phyloP scores from a whole-genome alignment of 2,113 vertebrate genomes.

The Xyrauchen texanus region DNA sequence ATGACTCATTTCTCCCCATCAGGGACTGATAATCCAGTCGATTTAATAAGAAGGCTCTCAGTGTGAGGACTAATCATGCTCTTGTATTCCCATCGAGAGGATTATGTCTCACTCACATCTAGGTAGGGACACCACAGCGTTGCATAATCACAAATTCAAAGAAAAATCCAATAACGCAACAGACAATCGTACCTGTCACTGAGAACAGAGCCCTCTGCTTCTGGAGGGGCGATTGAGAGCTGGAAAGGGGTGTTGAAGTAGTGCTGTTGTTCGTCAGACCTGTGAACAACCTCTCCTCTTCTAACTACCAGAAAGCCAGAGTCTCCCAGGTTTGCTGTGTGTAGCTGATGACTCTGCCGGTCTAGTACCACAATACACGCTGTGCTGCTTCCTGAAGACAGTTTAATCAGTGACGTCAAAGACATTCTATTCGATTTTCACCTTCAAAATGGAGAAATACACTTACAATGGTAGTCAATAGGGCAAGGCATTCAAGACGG shows the following conservation, averaged over 20 bases:
- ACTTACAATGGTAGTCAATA: no score
- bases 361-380: conserved; percentile 88
- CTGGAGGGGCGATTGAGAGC: conserved; percentile 92
- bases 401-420: neutral
- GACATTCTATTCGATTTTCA: neutral
- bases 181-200: conserved; percentile 72
- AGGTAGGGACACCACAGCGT: conserved; percentile 28
- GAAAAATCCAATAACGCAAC: conserved; percentile 71
- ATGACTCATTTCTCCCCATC: conserved; percentile 12
- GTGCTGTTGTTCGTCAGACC: conserved; percentile 95
- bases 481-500: no score
- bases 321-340: conserved; percentile 94
- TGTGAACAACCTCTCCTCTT: conserved; percentile 93
- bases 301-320: conserved; percentile 95
- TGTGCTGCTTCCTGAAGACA: conserved; percentile 58
- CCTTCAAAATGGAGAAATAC: no score
- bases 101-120: conserved; percentile 14
- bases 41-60: conserved; percentile 71
- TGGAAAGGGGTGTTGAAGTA: conserved; percentile 96
- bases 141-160: conserved; percentile 72
- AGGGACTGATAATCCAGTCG: conserved; percentile 17
- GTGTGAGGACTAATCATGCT: conserved; percentile 52
- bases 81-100: neutral
- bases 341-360: conserved; percentile 89
- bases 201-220: conserved; percentile 88